phyloP scores from a whole-genome alignment of 2,888 invertebrate genomes.

The Dolichopus griseipennis region DNA sequence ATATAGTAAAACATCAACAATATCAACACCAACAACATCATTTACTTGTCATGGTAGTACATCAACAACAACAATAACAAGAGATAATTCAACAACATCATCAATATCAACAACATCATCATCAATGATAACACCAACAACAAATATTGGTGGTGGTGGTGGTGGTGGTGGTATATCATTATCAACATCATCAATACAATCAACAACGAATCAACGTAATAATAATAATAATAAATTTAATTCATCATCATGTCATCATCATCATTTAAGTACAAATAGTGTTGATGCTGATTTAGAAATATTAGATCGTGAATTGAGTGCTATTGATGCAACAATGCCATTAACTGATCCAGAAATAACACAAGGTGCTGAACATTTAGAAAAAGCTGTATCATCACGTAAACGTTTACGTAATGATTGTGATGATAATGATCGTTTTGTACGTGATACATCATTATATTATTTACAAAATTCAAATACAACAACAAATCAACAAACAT shows the following conservation, averaged over 20 bases:
- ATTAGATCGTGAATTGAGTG: conserved; percentile 43
- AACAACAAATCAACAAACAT: conserved; percentile 52
- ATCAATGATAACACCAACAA: conserved; percentile 6
- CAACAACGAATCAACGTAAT: background rate
- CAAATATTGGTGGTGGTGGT: no score
- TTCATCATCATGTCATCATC: conserved; percentile 20
- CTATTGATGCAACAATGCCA: conserved; percentile 44
- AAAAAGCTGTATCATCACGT: conserved; percentile 40
- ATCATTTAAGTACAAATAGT: conserved; percentile 28
- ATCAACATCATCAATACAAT: conserved; percentile 7
- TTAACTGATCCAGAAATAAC: conserved; percentile 44
- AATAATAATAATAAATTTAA: conserved; percentile 28
- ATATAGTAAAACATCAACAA: conserved; percentile 9
- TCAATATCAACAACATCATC: conserved; percentile 5
- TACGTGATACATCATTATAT: conserved; percentile 61
- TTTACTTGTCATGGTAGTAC: background rate
- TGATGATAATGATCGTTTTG: conserved; percentile 57
- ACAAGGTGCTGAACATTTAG: conserved; percentile 42
- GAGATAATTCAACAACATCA: background rate
- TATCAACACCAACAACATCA: conserved; percentile 12
- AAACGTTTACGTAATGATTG: conserved; percentile 35
- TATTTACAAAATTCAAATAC: conserved; percentile 57
- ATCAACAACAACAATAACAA: background rate
- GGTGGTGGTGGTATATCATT: background rate
- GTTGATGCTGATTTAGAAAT: conserved; percentile 44